Conservation (phyloP, 2,113 vertebrate genomes). For the Sorex araneus region DNA sequence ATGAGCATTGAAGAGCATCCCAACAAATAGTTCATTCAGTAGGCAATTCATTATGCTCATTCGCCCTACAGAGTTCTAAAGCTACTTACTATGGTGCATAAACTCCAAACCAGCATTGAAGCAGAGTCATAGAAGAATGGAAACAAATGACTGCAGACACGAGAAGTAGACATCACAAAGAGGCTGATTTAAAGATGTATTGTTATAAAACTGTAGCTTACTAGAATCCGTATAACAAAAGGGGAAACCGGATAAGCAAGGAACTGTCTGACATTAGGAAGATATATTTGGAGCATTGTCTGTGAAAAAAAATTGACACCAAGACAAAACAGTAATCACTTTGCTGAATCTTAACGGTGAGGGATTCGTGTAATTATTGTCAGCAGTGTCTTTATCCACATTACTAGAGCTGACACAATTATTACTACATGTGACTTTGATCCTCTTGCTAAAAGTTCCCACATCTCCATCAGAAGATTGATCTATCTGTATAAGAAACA, state of each 20-base stretch:
- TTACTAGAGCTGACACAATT: not conserved
- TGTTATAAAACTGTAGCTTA: not conserved
- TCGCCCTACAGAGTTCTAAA: not conserved
- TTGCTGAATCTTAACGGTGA: not conserved
- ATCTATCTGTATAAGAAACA: not conserved
- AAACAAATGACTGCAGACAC: not conserved
- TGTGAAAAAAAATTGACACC: not conserved
- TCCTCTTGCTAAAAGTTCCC: not conserved
- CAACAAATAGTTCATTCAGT: not conserved
- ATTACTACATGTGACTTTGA: not conserved
- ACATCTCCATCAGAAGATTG: not conserved
- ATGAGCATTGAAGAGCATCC: not conserved
- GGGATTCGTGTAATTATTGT: not conserved
- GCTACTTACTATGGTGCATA: not conserved
- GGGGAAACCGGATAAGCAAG: not conserved
- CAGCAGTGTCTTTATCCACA: not conserved
- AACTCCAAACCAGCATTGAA: not conserved
- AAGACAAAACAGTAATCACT: conserved; percentile 26
- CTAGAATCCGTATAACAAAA: not conserved
- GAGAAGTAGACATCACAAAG: not conserved
- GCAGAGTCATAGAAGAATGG: not conserved
- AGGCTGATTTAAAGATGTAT: not conserved
- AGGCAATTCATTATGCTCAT: not conserved
- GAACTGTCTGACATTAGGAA: conserved; percentile 27
- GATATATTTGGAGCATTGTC: not conserved